Evolutionary conservation across 2,113 vertebrate genomes (phyloP), one percentile per base, ranked within the genome.

Genomic region (Rana temporaria): DNA sequence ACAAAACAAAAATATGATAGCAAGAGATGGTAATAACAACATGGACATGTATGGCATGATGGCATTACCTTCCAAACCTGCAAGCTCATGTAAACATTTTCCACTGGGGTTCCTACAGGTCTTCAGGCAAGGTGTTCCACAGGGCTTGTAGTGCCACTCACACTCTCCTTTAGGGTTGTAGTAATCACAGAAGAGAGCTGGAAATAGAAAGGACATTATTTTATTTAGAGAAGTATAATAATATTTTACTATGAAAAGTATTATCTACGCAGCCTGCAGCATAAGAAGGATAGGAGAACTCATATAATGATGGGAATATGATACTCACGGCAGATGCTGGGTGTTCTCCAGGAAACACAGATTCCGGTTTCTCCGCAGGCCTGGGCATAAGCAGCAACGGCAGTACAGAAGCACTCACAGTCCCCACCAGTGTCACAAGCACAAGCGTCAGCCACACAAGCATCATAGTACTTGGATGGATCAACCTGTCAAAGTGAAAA

Each of bases 121-220:
- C 85, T 95, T 94, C 93, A 97, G 90, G 79, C 96, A 98, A 56
- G 92, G 91, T 5, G 92, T 91, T 53, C 97, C 97, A 72, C 97
- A 98, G 0, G 97, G 92, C 78, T 94, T 94, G 87, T 99, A 99
- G 84, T 98, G 96, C 97, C 98, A 99, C 81, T 96, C 95, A 71
- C 97, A 99, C 79, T 87, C 91, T 19, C 89, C 95, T 52, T 92
- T 79, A 0, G 90, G 86, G 76, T 98, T 98, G 89, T 98, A 98
- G 88, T 96, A 99, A 85, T 98, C 97, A 14, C 97, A 99, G 90
- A 99, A 98, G 19, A 99, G 85, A 65, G 98, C 98, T 99, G 86
- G 4, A 86, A 32, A 26, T 75, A 73, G 22, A 30, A 34, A 63
- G 48, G 78, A 84, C 6, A 26, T 3, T 64, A 64, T 15, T 14